Conservation (phyloP, 2,888 invertebrate genomes). For the Apodemia zela region DNA sequence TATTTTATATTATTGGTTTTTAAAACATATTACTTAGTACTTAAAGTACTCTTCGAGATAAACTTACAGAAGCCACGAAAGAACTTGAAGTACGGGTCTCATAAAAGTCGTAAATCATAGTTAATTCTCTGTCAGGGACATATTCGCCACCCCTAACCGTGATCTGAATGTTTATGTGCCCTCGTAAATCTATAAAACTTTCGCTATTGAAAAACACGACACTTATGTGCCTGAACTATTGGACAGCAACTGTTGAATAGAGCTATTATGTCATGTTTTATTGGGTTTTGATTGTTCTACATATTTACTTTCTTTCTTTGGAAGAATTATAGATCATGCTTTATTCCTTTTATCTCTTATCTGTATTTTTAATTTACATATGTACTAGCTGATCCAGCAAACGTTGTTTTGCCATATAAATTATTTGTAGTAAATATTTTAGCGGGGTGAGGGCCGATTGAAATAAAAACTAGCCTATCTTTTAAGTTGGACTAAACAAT, state of each 20-base stretch:
- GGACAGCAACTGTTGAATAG: background rate
- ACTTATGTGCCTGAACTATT: background rate
- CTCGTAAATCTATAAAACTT: conserved; percentile 29
- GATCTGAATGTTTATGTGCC: conserved; percentile 60
- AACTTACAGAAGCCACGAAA: conserved; percentile 50
- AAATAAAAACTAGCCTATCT: too few species aligned
- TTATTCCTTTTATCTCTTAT: too few species aligned
- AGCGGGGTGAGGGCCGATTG: too few species aligned
- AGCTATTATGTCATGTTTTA: background rate
- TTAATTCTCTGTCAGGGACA: conserved; percentile 60
- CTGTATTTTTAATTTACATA: too few species aligned
- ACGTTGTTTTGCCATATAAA: too few species aligned
- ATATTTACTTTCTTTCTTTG: background rate
- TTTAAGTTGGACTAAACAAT: too few species aligned
- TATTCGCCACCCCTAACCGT: conserved; percentile 55
- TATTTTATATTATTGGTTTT: background rate
- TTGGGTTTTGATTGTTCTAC: background rate
- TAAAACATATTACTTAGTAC: background rate
- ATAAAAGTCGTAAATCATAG: conserved; percentile 71
- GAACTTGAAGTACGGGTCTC: conserved; percentile 51
- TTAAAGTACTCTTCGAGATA: conserved; percentile 16
- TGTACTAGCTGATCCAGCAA: too few species aligned
- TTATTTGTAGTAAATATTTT: too few species aligned
- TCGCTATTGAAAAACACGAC: conserved; percentile 25
- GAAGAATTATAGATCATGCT: background rate